Evolutionary conservation across 1,140 invertebrate genomes (phyloP), one percentile per base, ranked within the genome.

Genomic region (Protaetia brevitarsis): DNA sequence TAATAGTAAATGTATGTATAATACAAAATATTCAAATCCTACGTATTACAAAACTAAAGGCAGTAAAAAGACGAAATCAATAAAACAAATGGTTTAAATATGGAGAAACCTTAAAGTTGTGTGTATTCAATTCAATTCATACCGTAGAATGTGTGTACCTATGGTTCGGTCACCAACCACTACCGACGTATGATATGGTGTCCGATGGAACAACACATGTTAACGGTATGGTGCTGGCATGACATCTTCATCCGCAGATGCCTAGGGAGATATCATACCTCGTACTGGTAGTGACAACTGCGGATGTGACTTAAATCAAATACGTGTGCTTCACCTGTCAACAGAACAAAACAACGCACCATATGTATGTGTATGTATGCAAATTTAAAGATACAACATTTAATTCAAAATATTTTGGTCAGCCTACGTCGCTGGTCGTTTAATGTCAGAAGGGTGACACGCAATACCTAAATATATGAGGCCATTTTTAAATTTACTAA

Each of bases 201-300:
- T 45, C 4, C 7, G 3, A 5, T 13, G 41, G 16, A 13, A 45
- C 41, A 45, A 45, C 41, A 45, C 41, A 45, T 45, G 41, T 45
- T 45, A 45, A 13, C 3, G 41, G 16, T 21, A 37, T 3, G 41
- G 41, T 45, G 41, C 41, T 45, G 13, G 41, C 41, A 45, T 21
- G 41, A 45, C 41, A 45, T 45, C 41, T 45, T 45, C 41, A 45
- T 45, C 7, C 41, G 41, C 41, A 45, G 41, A 45, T 45, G 41
- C n/a, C 41, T 45, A 45, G 19, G 41, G 41, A 45, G 41, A 45
- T 45, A 45, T 45, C 41, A 45, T 45, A 45, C 41, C 13, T 45
- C 23, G 16, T 21, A 19, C 41, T 45, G 41, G 41, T 21, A 45
- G 41, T 45, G 41, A 45, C 41, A 45, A 45, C 41, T 13, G 16